phyloP scores from a whole-genome alignment of 2,888 invertebrate species.

The Fragum fragum region DNA sequence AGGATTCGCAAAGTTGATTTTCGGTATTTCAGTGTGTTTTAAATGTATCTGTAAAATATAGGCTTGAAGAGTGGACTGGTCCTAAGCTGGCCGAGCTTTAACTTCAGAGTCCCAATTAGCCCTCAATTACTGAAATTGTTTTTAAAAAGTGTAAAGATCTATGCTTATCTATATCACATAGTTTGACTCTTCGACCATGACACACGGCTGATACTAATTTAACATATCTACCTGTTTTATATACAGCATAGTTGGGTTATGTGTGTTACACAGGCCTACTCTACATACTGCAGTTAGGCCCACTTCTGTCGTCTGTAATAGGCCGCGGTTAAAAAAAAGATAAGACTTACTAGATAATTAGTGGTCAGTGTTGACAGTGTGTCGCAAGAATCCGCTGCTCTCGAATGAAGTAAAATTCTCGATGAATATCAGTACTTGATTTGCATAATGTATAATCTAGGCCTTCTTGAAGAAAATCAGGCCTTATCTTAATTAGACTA shows the following conservation, averaged over 20 bases:
- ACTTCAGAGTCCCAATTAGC: too few relatives aligned
- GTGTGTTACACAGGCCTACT: slow-evolving; percentile 5
- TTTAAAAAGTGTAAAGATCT: too few relatives aligned
- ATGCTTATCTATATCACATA: too few relatives aligned
- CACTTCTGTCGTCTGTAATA: slow-evolving; percentile 15
- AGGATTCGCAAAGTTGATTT: too few relatives aligned
- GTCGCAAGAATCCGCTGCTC: too few relatives aligned
- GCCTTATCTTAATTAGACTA: slow-evolving; percentile 27
- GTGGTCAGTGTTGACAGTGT: background rate
- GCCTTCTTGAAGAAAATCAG: slow-evolving; percentile 14
- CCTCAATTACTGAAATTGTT: too few relatives aligned
- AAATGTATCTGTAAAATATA: too few relatives aligned
- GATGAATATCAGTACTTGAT: background rate
- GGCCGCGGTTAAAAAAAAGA: background rate
- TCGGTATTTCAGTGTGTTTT: too few relatives aligned
- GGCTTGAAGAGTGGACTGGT: too few relatives aligned
- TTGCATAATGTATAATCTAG: slow-evolving; percentile 5
- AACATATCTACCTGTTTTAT: slow-evolving; percentile 11
- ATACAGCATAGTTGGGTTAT: background rate
- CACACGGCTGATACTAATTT: slow-evolving; percentile 5
- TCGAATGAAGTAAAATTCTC: too few relatives aligned
- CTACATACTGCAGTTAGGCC: slow-evolving; percentile 10
- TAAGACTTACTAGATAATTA: background rate
- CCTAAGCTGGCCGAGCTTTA: too few relatives aligned
- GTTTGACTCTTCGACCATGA: background rate